A percentile compares a stretch with the other conserved stretches of the same genome.
Conservation (phyloP, 2,797 vertebrate genomes). For the Macrochelys suwanniensis region DNA sequence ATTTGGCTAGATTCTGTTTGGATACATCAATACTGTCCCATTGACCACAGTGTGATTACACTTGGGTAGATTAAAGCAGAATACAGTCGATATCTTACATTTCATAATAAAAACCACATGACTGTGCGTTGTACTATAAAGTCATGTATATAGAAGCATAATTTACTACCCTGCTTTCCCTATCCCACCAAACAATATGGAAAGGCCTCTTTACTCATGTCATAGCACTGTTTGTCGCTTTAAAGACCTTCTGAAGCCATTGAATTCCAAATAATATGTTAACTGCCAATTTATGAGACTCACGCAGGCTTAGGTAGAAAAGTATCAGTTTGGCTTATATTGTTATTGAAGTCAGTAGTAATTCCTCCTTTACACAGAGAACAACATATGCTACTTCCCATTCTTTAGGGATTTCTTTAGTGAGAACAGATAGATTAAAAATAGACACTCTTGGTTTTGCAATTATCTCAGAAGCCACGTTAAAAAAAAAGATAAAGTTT, state of each 20-base stretch:
- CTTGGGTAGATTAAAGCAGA: not conserved
- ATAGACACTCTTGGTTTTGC: conserved; percentile 32
- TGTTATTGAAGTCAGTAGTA: not conserved
- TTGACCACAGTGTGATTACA: not conserved
- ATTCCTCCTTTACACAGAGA: conserved; percentile 36
- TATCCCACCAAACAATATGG: not conserved
- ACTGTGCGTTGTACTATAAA: not conserved
- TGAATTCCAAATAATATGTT: conserved; percentile 2
- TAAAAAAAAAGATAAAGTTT: conserved; percentile 3
- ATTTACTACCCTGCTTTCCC: not conserved
- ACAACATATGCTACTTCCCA: not conserved
- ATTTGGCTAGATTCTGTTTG: not conserved
- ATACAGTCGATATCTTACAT: not conserved
- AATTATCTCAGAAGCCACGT: conserved; percentile 41
- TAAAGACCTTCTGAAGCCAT: conserved; percentile 7
- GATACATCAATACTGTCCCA: not conserved
- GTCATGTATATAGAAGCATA: not conserved
- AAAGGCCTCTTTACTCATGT: not conserved
- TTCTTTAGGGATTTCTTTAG: conserved; percentile 54
- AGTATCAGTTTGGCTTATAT: not conserved
- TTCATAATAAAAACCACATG: not conserved
- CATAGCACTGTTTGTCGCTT: not conserved
- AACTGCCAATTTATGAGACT: not conserved
- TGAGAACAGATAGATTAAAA: conserved; percentile 46
- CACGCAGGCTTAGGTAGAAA: not conserved